Evolutionary conservation across 2,888 invertebrate genomes (phyloP), one percentile per base, ranked within the genome.

Genomic region (Chaitophorus viminalis): DNA sequence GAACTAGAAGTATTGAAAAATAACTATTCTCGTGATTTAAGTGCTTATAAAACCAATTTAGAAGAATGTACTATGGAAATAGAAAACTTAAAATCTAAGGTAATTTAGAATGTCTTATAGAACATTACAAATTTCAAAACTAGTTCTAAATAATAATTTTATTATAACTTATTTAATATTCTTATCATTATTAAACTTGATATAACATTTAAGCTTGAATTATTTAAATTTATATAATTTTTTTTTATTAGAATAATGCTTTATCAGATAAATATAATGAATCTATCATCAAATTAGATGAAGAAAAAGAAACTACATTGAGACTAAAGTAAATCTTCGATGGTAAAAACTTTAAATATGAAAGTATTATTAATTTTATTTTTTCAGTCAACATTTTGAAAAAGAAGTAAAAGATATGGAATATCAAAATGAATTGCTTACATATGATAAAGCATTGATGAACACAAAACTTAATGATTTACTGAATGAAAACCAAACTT

Each of bases 361-460:
- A 2, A 25, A 60, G 1, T 60, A 60, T 60, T 60, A 21, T 70
- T 72, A 17, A 70, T 52, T 77, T 72, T n/a, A 36, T 39, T 86
- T 39, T 86, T 70, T 60, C 46, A 86, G 86, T 54, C 78, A 79
- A 72, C 1, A 33, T 8, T 79, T 86, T 54, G 78, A 86, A 78
- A 70, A 72, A n/a, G 29, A 86, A 78, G 5, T 72, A 5, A n/a
- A 29, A 14, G 54, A 54, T 21, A 39, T 21, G 1, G 25, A 70
- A 70, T 3, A 25, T 39, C 2, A 72, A 29, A 86, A 86, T 79
- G 5, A 21, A 54, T 39, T 72, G 1, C 36, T 86, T 36, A 25
- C n/a, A 1, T 14, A 83, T 25, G 17, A 83, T 18, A 74, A 39
- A 75, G 65, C 60, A 75, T 60, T 39, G 3, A 29, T 31, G 5